phyloP scores from a whole-genome alignment of 2,113 vertebrate genomes.

The Apodemus speciosus region DNA sequence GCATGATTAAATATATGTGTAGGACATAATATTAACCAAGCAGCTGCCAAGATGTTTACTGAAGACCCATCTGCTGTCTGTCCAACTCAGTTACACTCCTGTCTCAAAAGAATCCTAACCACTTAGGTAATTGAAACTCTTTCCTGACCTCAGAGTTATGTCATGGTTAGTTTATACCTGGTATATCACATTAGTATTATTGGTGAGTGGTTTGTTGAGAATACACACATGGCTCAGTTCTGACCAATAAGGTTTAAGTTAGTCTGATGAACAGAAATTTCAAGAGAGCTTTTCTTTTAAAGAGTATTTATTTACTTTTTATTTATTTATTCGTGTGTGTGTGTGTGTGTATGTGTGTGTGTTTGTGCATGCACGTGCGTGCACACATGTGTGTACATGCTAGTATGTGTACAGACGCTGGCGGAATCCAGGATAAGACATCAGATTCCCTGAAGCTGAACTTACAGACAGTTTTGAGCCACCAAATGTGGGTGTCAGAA shows the following conservation, averaged over 20 bases:
- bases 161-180: constrained; percentile 24
- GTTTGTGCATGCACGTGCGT: fast-evolving
- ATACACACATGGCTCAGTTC: background rate
- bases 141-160: constrained; percentile 11
- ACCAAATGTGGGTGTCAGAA: background rate
- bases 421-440: background rate
- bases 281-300: background rate
- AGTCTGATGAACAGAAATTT: background rate
- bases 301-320: background rate
- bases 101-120: background rate
- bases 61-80: background rate
- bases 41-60: background rate
- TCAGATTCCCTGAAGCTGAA: background rate
- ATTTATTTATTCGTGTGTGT: background rate
- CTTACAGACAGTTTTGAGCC: too few species aligned
- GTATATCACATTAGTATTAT: background rate
- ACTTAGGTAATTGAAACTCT: background rate
- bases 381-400: background rate
- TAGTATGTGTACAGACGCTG: background rate
- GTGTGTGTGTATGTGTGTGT: too few species aligned
- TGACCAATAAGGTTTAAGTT: constrained; percentile 1
- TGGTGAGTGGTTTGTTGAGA: constrained; percentile 4
- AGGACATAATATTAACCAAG: background rate
- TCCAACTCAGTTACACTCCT: background rate
- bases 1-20: background rate